Base-by-base conservation (phyloP, 2,797 vertebrate species). In the Rhynchotus rufescens region DNA sequence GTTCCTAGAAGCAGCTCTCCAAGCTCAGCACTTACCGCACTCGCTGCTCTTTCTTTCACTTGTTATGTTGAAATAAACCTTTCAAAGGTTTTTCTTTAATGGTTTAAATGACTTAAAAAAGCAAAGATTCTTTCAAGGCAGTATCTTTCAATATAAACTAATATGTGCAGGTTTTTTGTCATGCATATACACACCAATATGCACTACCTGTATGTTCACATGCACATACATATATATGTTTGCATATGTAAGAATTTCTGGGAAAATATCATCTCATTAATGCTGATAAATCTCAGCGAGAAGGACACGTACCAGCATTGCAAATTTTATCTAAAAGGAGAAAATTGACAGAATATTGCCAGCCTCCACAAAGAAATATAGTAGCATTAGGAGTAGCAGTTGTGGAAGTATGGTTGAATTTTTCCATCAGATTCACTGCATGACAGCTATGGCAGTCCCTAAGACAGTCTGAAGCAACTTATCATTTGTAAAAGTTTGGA, bases 171-270 rank as follows among this genome's bases (percentile, higher is more conserved):
- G 13, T 51, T 51, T 4, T 61, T 51, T 84, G 36, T 42, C 30
- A 20, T n/a, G 17, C 8, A 28, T 7, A n/a, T 30, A 23, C 49
- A 30, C 16, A 10, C 61, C 30, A 28, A 44, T 28, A n/a, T 15
- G 19, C 40, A 65, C 30, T 25, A 30, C 14, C 8, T 1, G 0
- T 14, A 2, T 28, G 51, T 26, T 16, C 40, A 44, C 30, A 40
- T 20, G 12, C 1, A 0, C 14, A 2, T 12, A 6, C 4, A 1
- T 26, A 25, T 45, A 19, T 40, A 20, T 47, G 47, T 34, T 73
- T 22, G 28, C 8, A 10, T 25, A 30, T 12, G 47, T 12, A 45
- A 82, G 62, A 12, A 15, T 19, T 80, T 72, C 65, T 87, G 25
- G 38, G 22, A 67, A 66, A 28, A 88, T 15, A 44, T 7, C 4